phyloP scores from a whole-genome alignment of 2,888 invertebrate genomes.

The Chirona hameri region DNA sequence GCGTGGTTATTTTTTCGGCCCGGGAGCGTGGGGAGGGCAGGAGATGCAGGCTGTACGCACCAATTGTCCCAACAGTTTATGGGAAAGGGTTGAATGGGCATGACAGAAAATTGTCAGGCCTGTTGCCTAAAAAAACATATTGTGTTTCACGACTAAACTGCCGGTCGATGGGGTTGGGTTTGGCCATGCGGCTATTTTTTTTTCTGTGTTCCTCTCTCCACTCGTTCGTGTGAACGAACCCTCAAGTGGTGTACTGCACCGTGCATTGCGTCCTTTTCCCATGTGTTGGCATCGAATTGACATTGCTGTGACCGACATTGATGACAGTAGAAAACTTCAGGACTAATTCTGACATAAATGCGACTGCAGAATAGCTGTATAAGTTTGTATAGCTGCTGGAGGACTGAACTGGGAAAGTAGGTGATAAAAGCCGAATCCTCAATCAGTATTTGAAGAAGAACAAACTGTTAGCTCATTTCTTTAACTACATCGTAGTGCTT shows the following conservation, averaged over 20 bases:
- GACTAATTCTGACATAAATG: too few relatives aligned
- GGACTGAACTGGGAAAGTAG: too few relatives aligned
- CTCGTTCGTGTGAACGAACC: neutral
- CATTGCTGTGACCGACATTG: too few relatives aligned
- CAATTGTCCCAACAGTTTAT: constrained; percentile 26
- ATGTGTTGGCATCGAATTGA: too few relatives aligned
- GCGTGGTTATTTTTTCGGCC: constrained; percentile 1
- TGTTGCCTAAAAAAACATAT: neutral
- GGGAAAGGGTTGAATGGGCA: constrained; percentile 22
- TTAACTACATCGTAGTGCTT: too few relatives aligned
- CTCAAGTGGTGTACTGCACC: neutral
- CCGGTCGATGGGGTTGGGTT: neutral
- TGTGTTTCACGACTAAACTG: neutral
- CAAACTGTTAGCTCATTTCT: too few relatives aligned
- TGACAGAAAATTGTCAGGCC: neutral
- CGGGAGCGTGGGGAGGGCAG: neutral
- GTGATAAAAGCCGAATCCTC: too few relatives aligned
- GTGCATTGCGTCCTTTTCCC: too few relatives aligned
- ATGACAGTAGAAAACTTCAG: too few relatives aligned
- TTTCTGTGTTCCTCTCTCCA: neutral
- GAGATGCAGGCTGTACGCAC: neutral
- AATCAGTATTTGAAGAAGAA: too few relatives aligned
- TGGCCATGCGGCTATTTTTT: neutral
- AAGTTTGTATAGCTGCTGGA: too few relatives aligned
- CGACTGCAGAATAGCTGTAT: too few relatives aligned